A percentile compares a stretch with the other conserved stretches of the same genome.
These are phyloP conservation scores for Gari tellinella DNA, from an alignment of 2,888 invertebrate species.

Conservation along the genomic window DNA sequence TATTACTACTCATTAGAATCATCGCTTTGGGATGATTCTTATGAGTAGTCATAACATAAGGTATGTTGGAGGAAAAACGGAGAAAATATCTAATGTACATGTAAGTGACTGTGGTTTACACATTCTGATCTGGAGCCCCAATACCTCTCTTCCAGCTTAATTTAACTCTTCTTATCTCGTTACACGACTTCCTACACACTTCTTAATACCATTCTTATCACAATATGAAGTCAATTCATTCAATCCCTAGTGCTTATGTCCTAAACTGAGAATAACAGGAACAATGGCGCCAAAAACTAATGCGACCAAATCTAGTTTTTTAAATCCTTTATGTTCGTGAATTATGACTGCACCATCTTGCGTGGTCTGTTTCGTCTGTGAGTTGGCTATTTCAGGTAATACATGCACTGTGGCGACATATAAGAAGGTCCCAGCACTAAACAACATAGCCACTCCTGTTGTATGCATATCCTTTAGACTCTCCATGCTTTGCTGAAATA, in stretches of 20 bases:
- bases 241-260: conserved; percentile 87
- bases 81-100: too few relatives aligned
- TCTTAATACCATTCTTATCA: too few relatives aligned
- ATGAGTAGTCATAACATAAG: too few relatives aligned
- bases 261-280: conserved; percentile 95
- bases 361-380: conserved; percentile 70
- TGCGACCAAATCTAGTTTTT: conserved; percentile 91
- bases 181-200: too few relatives aligned
- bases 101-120: too few relatives aligned
- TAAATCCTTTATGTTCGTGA: conserved; percentile 86
- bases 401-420: conserved; percentile 99
- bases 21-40: too few relatives aligned
- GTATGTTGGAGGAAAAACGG: too few relatives aligned
- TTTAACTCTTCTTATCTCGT: too few relatives aligned
- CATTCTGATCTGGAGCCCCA: too few relatives aligned
- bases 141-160: too few relatives aligned
- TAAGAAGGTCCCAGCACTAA: conserved; percentile 99
- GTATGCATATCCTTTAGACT: conserved; percentile 94
- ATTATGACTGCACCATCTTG: conserved; percentile 79
- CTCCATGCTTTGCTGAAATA: conserved; percentile 93
- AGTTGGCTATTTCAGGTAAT: conserved; percentile 91
- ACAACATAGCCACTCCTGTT: conserved; percentile 98
- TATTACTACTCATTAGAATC: too few relatives aligned
- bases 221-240: too few relatives aligned
- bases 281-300: conserved; percentile 94